Conservation (phyloP, 2,113 vertebrate genomes). For the Alaudala cheleensis region DNA sequence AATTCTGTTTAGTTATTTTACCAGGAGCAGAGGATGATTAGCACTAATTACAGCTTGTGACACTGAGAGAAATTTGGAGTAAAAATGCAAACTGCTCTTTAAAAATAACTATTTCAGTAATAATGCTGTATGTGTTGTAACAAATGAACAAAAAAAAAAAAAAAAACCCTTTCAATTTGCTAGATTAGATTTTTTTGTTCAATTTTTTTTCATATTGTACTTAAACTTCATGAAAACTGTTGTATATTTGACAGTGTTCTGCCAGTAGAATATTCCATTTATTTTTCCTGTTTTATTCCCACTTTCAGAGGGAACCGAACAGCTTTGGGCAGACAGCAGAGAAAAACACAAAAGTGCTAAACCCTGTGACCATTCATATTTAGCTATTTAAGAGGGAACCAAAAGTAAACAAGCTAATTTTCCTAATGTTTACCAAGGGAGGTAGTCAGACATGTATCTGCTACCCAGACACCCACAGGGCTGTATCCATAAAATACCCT, state of each 20-base stretch:
- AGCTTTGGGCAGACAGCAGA: background rate
- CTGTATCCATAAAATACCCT: background rate
- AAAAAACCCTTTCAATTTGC: background rate
- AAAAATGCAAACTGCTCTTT: background rate
- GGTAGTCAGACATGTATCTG: background rate
- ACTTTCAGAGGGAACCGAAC: background rate
- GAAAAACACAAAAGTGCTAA: background rate
- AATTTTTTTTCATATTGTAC: background rate
- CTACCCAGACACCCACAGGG: background rate
- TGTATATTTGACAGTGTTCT: background rate
- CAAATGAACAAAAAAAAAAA: background rate
- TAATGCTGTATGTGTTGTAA: background rate
- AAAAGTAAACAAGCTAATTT: background rate
- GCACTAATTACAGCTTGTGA: background rate
- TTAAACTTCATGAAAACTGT: background rate
- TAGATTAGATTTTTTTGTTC: background rate
- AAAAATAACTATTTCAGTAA: background rate
- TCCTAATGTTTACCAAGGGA: background rate
- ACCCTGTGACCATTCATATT: background rate
- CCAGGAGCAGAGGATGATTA: background rate
- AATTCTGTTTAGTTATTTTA: slow-evolving; percentile 27
- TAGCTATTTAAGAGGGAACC: background rate
- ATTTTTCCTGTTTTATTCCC: background rate
- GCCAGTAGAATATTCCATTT: background rate
- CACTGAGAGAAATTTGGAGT: background rate